Base-by-base conservation (phyloP, 2,888 invertebrate species). In the Mesorhabditis spiculigera region DNA sequence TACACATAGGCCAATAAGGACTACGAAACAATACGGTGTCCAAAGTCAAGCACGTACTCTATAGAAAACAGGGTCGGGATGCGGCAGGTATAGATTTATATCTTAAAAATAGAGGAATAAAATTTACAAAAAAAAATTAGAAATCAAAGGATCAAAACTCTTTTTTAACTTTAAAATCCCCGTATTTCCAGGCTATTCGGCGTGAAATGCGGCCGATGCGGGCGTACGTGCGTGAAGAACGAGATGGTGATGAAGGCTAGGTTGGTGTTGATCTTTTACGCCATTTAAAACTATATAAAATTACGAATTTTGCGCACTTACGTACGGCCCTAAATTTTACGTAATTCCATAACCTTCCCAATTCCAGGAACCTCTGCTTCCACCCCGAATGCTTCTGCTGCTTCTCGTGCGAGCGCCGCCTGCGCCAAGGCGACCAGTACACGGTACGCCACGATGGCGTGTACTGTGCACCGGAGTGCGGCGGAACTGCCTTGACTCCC, bases 231-330 rank as follows among this genome's bases (percentile, higher is more conserved):
- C 89, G 93, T 92, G 88, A 94, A 94, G 89, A 93, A 92, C 89
- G 98, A 98, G 89, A 94, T 95, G 89, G 97, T 98, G 88, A 97
- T 98, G 97, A 91, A 95, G 75, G 97, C 96, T 77, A 93, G 93
- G 28, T 28, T 28, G 28, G 28, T 28, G 28, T 28, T 28, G 28
- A 28, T 28, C 28, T 87, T n/a, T 28, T 28, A 28, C 28, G 28
- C 28, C 28, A 28, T 28, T 28, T 28, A 28, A 28, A 28, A 28
- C 28, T 28, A 3, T 28, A 28, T 28, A 28, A 28, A 28, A 28
- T 28, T 28, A 28, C 28, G 28, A 28, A 28, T 28, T 28, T 28
- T 28, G 3, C 28, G 28, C 28, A n/a, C 28, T 28, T 28, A 28
- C 28, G 28, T 28, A 28, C 28, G 28, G 1, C 1, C 8, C 8